Evolutionary conservation across 2,797 vertebrate genomes (phyloP).

Genomic region (Lacerta agilis): DNA sequence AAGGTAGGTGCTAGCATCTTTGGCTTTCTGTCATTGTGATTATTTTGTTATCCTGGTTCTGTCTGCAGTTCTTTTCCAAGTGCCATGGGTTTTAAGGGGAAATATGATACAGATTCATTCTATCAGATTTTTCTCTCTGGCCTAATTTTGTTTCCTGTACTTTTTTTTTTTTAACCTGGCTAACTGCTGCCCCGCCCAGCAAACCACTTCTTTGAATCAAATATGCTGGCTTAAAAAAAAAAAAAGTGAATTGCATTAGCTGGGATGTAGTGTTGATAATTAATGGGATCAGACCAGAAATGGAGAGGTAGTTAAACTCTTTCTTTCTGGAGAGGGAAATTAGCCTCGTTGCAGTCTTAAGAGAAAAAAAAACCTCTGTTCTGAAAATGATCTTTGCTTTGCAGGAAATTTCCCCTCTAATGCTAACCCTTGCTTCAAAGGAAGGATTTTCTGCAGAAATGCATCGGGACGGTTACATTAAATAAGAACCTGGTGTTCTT

Average conservation of each 20-base stretch:
- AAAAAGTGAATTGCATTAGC: neutral
- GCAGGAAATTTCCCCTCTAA: neutral
- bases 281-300: neutral
- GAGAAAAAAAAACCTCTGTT: neutral
- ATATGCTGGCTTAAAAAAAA: neutral
- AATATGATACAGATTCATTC: neutral
- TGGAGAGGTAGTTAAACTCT: neutral
- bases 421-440: neutral
- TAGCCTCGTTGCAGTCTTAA: neutral
- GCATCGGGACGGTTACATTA: too few relatives aligned
- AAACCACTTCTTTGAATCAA: too few relatives aligned
- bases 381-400: neutral
- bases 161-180: too few relatives aligned
- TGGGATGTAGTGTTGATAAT: neutral
- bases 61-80: neutral
- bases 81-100: neutral
- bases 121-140: neutral
- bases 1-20: slow-evolving; percentile 81
- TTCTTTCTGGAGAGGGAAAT: neutral
- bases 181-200: too few relatives aligned
- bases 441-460: neutral
- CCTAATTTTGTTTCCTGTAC: neutral
- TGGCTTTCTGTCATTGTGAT: neutral
- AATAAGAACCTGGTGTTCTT: too few relatives aligned
- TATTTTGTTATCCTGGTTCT: accelerated